Percentiles rank a stretch among this genome's conserved stretches.
Evolutionary conservation across 2,113 vertebrate species (phyloP).

Genomic region (Eptesicus fuscus): DNA sequence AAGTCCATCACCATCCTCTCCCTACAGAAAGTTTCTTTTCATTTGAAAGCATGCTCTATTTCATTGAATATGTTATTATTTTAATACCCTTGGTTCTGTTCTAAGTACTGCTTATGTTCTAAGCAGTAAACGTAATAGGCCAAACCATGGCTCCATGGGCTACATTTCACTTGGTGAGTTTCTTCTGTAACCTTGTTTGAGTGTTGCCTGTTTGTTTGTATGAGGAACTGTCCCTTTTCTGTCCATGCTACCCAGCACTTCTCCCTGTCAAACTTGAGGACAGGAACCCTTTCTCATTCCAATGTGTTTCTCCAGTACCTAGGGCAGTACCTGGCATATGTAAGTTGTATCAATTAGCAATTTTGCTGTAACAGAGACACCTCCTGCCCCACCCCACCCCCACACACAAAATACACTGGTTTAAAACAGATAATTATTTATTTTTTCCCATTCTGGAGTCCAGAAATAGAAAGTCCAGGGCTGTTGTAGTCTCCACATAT

Average conservation of each 20-base stretch:
- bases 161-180: not conserved
- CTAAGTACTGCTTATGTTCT: not conserved
- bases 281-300: not conserved
- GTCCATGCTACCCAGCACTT: too few species aligned
- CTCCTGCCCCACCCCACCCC: fast-evolving
- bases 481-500: not conserved
- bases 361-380: not conserved
- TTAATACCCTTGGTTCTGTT: not conserved
- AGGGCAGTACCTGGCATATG: not conserved
- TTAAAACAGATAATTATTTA: not conserved
- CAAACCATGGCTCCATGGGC: not conserved
- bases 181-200: not conserved
- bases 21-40: not conserved
- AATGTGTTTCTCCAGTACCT: not conserved
- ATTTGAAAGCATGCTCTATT: not conserved
- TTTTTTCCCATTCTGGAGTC: not conserved
- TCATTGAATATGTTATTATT: not conserved
- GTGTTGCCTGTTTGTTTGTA: not conserved
- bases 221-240: not conserved
- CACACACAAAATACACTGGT: not conserved
- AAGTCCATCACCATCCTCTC: not conserved
- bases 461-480: not conserved
- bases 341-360: not conserved
- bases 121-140: not conserved
- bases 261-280: not conserved